Evolutionary conservation across 2,888 invertebrate species (phyloP), one percentile per base, ranked within the genome.

Genomic region (Chrysolina haemoptera): DNA sequence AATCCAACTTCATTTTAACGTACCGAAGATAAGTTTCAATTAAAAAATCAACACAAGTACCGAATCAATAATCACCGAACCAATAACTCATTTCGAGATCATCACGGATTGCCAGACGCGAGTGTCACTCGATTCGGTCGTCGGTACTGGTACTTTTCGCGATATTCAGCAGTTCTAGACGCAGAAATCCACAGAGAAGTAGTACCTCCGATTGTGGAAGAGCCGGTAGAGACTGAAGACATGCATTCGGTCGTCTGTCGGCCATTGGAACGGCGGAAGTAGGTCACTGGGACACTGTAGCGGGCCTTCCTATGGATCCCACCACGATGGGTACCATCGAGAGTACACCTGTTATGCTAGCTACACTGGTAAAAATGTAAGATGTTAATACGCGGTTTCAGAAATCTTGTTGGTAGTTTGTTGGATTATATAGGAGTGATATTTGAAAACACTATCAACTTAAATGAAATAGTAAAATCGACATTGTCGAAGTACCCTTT

Each of bases 231-330:
- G 78, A 78, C 81, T 79, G 78, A 77, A 78, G 80, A 79, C 76
- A 80, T 83, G 82, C 84, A 66, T 81, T 81, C 76, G 78, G 73
- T 80, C 82, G 84, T 85, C 86, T 87, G 86, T 87, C 87, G 88
- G 87, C 85, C 87, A 88, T 85, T 87, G 84, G 87, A 85, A 84
- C 87, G 84, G 74, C 81, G 81, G 81, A 87, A 86, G 85, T 87
- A 85, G 88, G 88, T 88, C 86, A 88, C 86, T 87, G 84, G 87
- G 86, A 86, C 86, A 86, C 84, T 81, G 85, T 87, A 87, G 87
- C 87, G 87, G 87, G 80, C 84, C 81, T 84, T 83, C 78, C 80
- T 69, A 71, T 78, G 76, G 74, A 77, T 80, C 78, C 77, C 55
- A 62, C 63, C 48, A 63, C 68, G 53, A 55, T 73, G 72, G 64